These are phyloP conservation scores for Sylvicapra grimmia DNA, from an alignment of 2,113 vertebrate species.

Conservation along the genomic window DNA sequence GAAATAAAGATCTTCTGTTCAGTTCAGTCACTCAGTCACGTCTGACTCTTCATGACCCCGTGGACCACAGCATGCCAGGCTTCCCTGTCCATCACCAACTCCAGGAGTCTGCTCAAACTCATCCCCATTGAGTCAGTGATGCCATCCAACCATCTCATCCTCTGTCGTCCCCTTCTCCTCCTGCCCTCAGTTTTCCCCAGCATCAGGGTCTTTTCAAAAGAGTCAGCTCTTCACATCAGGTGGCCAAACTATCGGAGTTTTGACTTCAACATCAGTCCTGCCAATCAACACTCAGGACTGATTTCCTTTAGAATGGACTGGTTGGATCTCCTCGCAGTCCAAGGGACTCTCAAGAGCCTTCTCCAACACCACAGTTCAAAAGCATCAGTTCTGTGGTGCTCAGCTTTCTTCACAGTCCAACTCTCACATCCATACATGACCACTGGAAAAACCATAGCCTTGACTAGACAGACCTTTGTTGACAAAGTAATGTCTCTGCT, in stretches of 20 bases:
- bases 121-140: background rate
- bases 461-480: background rate
- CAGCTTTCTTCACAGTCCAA: background rate
- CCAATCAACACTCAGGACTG: background rate
- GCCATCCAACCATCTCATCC: background rate
- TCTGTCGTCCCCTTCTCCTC: background rate
- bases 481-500: background rate
- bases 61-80: background rate
- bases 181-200: background rate
- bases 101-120: background rate
- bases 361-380: background rate
- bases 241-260: background rate
- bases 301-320: background rate
- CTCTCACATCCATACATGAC: background rate
- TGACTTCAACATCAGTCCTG: background rate
- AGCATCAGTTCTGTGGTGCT: background rate
- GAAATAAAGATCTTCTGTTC: background rate
- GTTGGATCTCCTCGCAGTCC: background rate
- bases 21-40: background rate
- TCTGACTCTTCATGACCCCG: accelerated
- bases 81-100: background rate
- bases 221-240: background rate
- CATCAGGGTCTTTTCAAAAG: background rate
- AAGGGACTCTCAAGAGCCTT: background rate
- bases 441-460: background rate